A percentile compares a stretch with the other conserved stretches of the same genome.
Evolutionary conservation across 64 coral and sea anemone genomes (phyloP).

Genomic region (Actinia equina): DNA sequence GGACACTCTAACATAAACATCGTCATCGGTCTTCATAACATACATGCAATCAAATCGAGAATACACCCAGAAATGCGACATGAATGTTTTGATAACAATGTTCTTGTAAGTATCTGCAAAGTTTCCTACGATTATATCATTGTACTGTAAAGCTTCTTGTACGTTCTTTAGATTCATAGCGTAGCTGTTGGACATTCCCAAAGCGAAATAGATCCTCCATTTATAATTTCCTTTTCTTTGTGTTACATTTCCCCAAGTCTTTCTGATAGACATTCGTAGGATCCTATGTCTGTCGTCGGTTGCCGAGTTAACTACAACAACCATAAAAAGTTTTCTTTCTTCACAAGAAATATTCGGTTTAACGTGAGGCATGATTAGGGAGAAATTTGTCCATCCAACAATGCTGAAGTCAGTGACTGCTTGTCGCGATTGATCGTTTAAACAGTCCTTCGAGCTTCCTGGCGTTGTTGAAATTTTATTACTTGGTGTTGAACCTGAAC

Average conservation of each 20-base stretch:
- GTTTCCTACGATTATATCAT: conserved; percentile 43
- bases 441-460: no score
- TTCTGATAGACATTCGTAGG: not conserved
- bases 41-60: not conserved
- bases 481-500: no score
- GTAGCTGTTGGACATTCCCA: not conserved
- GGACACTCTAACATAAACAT: conserved; percentile 26
- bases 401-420: not conserved
- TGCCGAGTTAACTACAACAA: not conserved
- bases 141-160: conserved; percentile 26
- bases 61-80: not conserved
- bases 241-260: not conserved
- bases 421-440: no score
- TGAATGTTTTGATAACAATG: no score
- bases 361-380: no score
- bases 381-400: no score
- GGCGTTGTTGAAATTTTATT: no score
- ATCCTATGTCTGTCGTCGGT: not conserved
- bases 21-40: conserved; percentile 43
- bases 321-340: not conserved
- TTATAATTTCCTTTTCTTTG: not conserved
- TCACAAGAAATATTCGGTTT: no score
- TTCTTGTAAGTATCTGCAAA: not conserved
- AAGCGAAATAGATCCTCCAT: conserved; percentile 18
- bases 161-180: not conserved